Base-by-base conservation (phyloP, 2,888 invertebrate genomes). In the Drosophila cognata region DNA sequence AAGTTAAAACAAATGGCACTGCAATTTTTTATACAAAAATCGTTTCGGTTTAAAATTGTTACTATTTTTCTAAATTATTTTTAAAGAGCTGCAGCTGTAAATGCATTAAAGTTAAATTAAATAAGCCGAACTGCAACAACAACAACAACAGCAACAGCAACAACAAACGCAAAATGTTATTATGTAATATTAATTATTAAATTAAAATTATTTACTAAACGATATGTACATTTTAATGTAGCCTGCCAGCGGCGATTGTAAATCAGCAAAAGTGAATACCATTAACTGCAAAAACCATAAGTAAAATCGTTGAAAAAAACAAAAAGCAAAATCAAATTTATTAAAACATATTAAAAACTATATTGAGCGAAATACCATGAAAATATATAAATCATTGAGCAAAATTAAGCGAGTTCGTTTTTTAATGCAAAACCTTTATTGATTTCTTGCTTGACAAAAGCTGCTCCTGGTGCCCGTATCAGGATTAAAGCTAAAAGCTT, bases 331-430 rank as follows among this genome's bases (percentile, higher is more conserved):
- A 58, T 70, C 68, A 79, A 84, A 73, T 85, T 88, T 84, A 76
- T 81, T 79, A 75, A 83, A 70, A 66, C 63, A 66, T 76, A 81
- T 76, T 73, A 41, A 70, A 82, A 70, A 77, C 67, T 88, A 83
- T 89, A 82, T 82, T 89, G 88, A 89, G 88, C 85, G 84, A 86
- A 88, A 82, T 83, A 85, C 82, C 89, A 88, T 85, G 88, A 65
- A 89, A 85, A 89, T 88, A 85, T 74, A 88, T 82, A 84, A 89
- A 88, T 82, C 89, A 89, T 85, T 89, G 89, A 77, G 76, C 77
- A 85, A 88, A 69, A 82, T 76, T 81, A 0, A n/a, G 4, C 35
- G 1, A 33, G 13, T 5, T 8, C 1, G 16, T n/a, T 7, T 64
- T 75, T 65, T 43, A 8, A 25, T 57, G 5, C 16, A 25, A 29